phyloP scores from a whole-genome alignment of 2,888 invertebrate species.

The Xylophagus ater region DNA sequence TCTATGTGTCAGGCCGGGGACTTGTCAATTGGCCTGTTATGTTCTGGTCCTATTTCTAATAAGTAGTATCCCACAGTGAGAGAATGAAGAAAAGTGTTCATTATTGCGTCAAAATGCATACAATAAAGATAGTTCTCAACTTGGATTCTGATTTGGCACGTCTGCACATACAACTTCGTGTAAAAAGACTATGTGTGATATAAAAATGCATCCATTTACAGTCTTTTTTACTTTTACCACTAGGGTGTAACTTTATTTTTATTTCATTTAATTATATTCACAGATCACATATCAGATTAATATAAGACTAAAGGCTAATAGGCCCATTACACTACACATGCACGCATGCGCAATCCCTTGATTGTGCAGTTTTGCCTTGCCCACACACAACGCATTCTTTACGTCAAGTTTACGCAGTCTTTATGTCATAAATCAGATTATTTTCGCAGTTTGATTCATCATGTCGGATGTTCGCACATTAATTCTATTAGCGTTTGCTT shows the following conservation, averaged over 20 bases:
- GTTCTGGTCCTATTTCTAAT: no score
- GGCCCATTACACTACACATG: not conserved
- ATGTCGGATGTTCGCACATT: constrained; percentile 3
- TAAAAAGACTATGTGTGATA: no score
- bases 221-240: not conserved
- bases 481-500: constrained; percentile 4
- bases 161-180: no score
- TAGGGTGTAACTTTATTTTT: not conserved
- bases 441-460: constrained; percentile 7
- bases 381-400: not conserved
- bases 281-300: constrained; percentile 6
- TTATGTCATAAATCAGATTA: constrained; percentile 11
- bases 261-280: constrained; percentile 5
- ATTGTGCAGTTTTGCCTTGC: constrained; percentile 6
- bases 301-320: constrained; percentile 6
- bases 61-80: no score
- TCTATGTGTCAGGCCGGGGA: no score
- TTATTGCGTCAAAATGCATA: no score
- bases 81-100: no score
- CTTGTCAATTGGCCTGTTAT: no score
- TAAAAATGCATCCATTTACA: not conserved
- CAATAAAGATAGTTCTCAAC: no score
- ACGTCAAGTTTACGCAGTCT: not conserved
- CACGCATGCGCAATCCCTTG: not conserved
- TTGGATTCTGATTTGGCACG: no score